Evolutionary conservation across 2,888 invertebrate genomes (phyloP), one percentile per base, ranked within the genome.

Genomic region (Drosophila paramelanica): DNA sequence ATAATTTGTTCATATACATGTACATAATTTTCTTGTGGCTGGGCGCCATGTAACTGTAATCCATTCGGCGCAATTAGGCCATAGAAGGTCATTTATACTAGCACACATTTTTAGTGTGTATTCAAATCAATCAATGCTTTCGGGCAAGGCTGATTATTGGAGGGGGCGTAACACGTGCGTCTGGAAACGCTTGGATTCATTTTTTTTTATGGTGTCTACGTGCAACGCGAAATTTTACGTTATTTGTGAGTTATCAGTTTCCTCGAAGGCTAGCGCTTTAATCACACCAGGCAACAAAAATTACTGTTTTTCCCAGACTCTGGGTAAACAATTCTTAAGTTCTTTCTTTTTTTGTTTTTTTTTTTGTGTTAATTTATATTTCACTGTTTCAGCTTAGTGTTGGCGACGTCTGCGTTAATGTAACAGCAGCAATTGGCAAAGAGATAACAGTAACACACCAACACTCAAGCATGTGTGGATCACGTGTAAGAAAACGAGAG

Each of bases 121-220:
- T 56, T 66, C 75, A 36, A 69, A 84, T 87, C 73, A 81, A 87
- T 87, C 62, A 73, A 76, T 67, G 47, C 43, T 64, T 64, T 47
- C 59, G 20, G 68, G 43, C 77, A 76, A 76, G 76, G 76, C 75
- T 82, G 71, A 55, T 67, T 23, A 17, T 17, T 20, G 20, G 20
- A 1, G 75, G 60, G 81, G 58, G 46, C 59, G 50, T 72, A 73
- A 76, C 79, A 87, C 88, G 82, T 82, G 87, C 81, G 50, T 51
- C 65, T 27, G 46, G 42, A 53, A 33, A 68, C 62, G 81, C 78
- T 73, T 71, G 59, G 75, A 68, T 78, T 83, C 70, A 59, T 31
- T 72, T 17, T 17, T 17, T 17, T 82, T 84, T 65, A 83, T 77
- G 74, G 58, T 38, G 39, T 36, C 67, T 83, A 83, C 83, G 83